Evolutionary conservation across 2,797 vertebrate genomes (phyloP), one percentile per base, ranked within the genome.

Genomic region (Acrossocheilus wenchowensis): DNA sequence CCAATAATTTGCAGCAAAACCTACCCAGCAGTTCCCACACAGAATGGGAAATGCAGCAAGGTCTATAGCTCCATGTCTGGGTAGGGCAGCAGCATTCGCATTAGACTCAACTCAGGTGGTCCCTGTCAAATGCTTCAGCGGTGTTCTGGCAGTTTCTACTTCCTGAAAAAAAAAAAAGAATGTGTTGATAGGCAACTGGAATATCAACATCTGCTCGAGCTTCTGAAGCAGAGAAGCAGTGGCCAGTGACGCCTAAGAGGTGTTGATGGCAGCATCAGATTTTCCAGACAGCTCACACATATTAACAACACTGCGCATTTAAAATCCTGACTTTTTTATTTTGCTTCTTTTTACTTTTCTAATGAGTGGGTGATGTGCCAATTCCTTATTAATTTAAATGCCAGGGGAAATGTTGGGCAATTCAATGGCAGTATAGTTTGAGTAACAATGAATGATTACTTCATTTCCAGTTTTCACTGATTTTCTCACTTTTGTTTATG

Each of bases 41-140:
- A n/a, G 36, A 52, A 60, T 72, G 62, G 10, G 45, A 78, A 50
- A 68, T 66, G 57, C 6, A 50, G 34, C 6, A 5, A 45, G 2
- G n/a, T 60, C 48, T 72, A 11, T 19, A 78, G 72, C 52, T 80
- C 50, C 26, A 71, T 48, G 66, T 11, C 64, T 60, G 77, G 14
- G 39, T 79, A 39, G 36, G 34, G 50, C 66, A 69, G 39, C 15
- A 69, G 12, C 43, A 57, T 36, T 43, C 75, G n/a, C 57, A 77
- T 77, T 72, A 81, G 64, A 71, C 74, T 54, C 85, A 62, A 60
- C 60, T 88, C 48, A 78, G 75, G 79, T 66, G 50, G 60, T 82
- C 60, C 64, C 79, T 78, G 87, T 87, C 85, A 82, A 79, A 88
- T 19, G 87, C 87, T 85, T 72, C 87, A 50, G 74, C 43, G 11